phyloP scores from a whole-genome alignment of 2,888 invertebrate species.

The Chaitophorus viminalis region DNA sequence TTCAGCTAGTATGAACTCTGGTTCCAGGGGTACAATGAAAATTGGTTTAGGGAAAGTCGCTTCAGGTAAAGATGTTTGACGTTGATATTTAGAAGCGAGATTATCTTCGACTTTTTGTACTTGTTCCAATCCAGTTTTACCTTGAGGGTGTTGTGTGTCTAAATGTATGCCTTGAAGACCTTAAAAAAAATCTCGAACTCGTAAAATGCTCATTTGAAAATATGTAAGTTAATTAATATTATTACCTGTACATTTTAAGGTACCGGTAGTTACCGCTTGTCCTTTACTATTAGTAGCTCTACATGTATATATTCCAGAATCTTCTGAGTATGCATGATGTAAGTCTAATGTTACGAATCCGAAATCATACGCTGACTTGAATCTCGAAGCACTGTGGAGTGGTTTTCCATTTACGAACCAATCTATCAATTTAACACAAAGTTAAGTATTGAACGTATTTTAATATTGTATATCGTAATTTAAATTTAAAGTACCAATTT shows the following conservation, averaged over 20 bases:
- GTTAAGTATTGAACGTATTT: conserved; percentile 6
- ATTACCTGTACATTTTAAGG: conserved; percentile 84
- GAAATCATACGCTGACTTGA: conserved; percentile 93
- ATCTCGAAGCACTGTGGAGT: conserved; percentile 87
- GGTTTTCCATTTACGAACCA: conserved; percentile 96
- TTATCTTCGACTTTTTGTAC: conserved; percentile 90
- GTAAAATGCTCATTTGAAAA: neutral
- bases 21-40: conserved; percentile 83
- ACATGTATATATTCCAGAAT: conserved; percentile 91
- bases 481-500: conserved; percentile 71
- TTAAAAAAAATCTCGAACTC: conserved; percentile 45
- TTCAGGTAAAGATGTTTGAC: conserved; percentile 78
- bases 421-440: conserved; percentile 69
- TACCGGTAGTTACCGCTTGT: conserved; percentile 88
- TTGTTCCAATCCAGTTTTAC: conserved; percentile 86
- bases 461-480: neutral
- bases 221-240: neutral
- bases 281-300: conserved; percentile 90
- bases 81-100: conserved; percentile 76
- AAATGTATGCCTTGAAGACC: conserved; percentile 75
- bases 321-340: conserved; percentile 86
- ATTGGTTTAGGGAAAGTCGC: conserved; percentile 84
- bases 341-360: conserved; percentile 94
- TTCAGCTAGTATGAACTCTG: conserved; percentile 84
- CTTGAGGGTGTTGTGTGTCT: conserved; percentile 96